Base-by-base conservation (phyloP, 2,888 invertebrate genomes). In the Diachrysia chrysitis region DNA sequence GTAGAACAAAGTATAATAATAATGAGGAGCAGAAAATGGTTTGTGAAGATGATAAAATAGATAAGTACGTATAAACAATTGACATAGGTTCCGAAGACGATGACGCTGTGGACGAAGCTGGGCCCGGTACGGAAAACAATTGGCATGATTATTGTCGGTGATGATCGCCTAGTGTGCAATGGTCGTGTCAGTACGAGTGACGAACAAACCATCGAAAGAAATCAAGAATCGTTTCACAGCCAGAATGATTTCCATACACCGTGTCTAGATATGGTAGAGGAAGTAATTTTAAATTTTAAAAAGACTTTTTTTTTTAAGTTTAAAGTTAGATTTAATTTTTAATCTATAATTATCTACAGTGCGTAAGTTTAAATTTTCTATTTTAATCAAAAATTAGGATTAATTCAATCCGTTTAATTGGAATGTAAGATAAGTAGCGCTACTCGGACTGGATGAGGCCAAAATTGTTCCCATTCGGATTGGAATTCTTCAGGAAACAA, bases 321-420 rank as follows among this genome's bases (percentile, higher is more conserved):
- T 90, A 89, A 85, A 86, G 88, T 90, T 89, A 89, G 86, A 84
- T 89, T 91, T 90, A 65, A 55, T 57, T 81, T 92, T 93, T 89
- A 92, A 90, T 90, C 93, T 94, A 93, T 87, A 90, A 90, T 92
- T 92, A 93, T 90, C 95, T 95, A 95, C 93, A 92, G 94, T 95
- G 93, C 94, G 87, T 92, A 93, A 93, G 91, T 93, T 94, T 92
- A 92, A 86, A 88, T 85, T 89, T 89, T 90, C 92, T 93, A 93
- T 93, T 93, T 94, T 92, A 91, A 88, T 92, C 87, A 79, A 87
- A 89, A 92, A 90, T 80, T 87, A 84, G 91, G 91, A 90, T 90
- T 88, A 86, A 90, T 86, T 83, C 73, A 90, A 91, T 91, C 92
- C 91, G 51, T 81, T 92, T 90, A 90, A 89, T 89, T 91, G 92